Evolutionary conservation across 2,113 vertebrate genomes (phyloP).

Genomic region (Podarcis muralis): DNA sequence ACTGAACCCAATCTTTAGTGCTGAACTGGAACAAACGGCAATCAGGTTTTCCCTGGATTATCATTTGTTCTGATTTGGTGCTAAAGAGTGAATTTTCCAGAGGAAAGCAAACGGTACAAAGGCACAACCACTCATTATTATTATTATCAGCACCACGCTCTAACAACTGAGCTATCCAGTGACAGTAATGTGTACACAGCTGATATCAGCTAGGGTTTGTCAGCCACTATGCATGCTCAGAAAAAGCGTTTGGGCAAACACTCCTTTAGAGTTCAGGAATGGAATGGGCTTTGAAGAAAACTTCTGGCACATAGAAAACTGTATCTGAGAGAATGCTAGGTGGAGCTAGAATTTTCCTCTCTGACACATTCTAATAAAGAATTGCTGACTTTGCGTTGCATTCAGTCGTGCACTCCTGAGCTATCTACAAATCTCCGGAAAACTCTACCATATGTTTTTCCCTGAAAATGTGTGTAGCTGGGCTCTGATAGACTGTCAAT

Average conservation of each 20-base stretch:
- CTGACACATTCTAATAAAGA: not conserved
- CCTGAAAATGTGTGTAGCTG: not conserved
- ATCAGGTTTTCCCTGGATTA: too few relatives aligned
- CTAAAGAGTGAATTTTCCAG: too few relatives aligned
- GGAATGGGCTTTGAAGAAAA: not conserved
- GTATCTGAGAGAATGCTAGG: not conserved
- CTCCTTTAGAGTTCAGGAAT: not conserved
- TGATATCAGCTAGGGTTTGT: not conserved
- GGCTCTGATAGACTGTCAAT: not conserved
- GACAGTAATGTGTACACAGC: too few relatives aligned
- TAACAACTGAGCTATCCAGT: too few relatives aligned
- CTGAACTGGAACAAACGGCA: too few relatives aligned
- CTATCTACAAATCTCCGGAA: too few relatives aligned
- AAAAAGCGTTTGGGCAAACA: not conserved
- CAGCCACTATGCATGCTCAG: not conserved
- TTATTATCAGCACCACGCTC: too few relatives aligned
- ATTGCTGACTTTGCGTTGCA: not conserved
- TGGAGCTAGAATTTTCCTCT: not conserved
- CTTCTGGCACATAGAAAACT: not conserved
- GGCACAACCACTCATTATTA: too few relatives aligned
- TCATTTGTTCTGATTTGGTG: too few relatives aligned
- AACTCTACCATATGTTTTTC: not conserved
- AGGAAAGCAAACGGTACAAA: too few relatives aligned
- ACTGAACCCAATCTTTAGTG: too few relatives aligned
- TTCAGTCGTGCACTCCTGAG: not conserved